Conservation (phyloP, 2,113 vertebrate genomes). For the Apodemus speciosus region DNA sequence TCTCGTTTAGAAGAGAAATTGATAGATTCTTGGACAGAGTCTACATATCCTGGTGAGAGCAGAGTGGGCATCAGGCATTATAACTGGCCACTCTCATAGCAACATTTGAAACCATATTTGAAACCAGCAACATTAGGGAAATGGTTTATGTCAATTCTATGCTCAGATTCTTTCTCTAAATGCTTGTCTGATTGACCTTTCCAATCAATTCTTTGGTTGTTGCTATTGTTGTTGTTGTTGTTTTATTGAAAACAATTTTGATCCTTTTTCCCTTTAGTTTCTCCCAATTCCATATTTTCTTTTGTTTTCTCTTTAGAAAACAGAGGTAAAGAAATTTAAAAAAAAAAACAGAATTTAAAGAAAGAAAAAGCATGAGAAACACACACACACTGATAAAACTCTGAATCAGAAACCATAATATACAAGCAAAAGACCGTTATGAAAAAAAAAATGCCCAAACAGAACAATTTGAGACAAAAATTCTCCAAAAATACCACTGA, state of each 20-base stretch:
- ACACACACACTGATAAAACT: background rate
- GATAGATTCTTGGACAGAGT: background rate
- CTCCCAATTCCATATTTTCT: background rate
- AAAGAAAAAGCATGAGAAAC: background rate
- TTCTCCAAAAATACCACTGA: background rate
- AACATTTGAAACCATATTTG: background rate
- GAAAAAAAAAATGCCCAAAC: background rate
- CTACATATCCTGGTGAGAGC: rapidly evolving
- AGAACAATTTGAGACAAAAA: background rate
- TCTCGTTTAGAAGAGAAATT: background rate
- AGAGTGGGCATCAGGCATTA: background rate
- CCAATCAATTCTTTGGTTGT: background rate
- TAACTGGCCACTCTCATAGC: background rate
- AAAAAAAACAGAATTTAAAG: background rate
- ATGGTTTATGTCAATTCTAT: background rate
- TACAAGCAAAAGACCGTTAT: background rate
- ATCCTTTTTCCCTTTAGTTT: background rate
- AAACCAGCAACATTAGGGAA: background rate
- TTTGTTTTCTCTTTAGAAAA: background rate
- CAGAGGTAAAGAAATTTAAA: background rate
- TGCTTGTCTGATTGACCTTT: background rate
- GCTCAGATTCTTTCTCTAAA: background rate
- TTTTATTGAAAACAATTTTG: background rate
- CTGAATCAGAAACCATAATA: background rate
- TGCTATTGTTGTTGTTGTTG: background rate